Evolutionary conservation across 2,888 invertebrate species (phyloP).

Genomic region (Ennomos quercinarius): DNA sequence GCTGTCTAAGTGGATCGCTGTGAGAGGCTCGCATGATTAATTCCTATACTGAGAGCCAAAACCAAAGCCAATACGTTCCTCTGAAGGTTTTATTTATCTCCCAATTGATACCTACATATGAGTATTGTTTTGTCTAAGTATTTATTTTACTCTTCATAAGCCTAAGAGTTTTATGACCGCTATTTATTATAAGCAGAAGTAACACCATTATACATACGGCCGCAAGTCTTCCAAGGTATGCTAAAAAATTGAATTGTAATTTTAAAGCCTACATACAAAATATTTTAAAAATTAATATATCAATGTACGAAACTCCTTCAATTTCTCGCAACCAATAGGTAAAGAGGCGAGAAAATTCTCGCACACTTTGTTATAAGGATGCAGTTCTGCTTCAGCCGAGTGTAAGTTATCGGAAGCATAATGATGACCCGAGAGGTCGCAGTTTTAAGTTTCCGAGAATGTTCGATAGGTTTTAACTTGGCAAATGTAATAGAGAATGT

Average conservation of each 20-base stretch:
- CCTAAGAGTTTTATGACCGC: too few species aligned
- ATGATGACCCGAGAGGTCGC: conserved; percentile 34
- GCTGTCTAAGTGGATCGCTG: conserved; percentile 22
- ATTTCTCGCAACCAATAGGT: too few species aligned
- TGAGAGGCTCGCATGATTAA: conserved; percentile 38
- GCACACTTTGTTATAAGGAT: conserved; percentile 29
- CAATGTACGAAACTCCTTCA: too few species aligned
- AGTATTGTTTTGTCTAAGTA: too few species aligned
- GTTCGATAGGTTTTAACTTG: conserved; percentile 11
- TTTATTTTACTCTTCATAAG: too few species aligned
- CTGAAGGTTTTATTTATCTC: conserved; percentile 3
- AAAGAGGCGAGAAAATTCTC: conserved; percentile 9
- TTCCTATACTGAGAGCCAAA: conserved; percentile 20
- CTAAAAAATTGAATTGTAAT: too few species aligned
- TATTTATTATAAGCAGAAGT: too few species aligned
- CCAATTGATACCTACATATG: neutral
- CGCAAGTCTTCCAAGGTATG: too few species aligned
- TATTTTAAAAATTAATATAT: too few species aligned
- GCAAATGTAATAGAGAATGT: conserved; percentile 13
- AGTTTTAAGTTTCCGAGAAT: conserved; percentile 33
- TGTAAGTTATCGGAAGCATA: conserved; percentile 38
- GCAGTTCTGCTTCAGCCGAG: conserved; percentile 22
- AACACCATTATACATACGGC: too few species aligned
- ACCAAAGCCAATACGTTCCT: conserved; percentile 5
- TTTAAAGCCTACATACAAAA: too few species aligned